phyloP scores from a whole-genome alignment of 53 echinoderm and acorn worm genomes.

The Pentamera pediparva region DNA sequence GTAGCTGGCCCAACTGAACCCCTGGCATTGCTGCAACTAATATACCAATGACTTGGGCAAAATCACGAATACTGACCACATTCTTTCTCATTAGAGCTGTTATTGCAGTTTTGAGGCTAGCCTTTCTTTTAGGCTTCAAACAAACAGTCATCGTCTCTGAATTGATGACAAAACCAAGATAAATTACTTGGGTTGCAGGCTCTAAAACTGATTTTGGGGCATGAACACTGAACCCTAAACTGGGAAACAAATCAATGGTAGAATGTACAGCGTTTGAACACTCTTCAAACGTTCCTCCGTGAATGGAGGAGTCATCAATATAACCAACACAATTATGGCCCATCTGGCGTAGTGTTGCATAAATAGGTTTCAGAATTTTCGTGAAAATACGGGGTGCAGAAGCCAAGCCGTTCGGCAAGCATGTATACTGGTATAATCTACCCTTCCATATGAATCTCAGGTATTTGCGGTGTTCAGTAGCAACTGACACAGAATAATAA shows the following conservation, averaged over 20 bases:
- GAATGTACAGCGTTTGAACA: background rate
- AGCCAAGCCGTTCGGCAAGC: too few species aligned
- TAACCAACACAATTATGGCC: conserved; percentile 45
- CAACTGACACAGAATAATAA: too few species aligned
- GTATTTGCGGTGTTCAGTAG: too few species aligned
- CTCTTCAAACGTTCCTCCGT: conserved; percentile 18
- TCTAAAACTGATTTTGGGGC: conserved; percentile 20
- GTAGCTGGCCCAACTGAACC: background rate
- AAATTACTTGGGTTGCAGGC: conserved; percentile 19
- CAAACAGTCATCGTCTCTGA: conserved; percentile 30
- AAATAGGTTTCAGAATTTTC: conserved; percentile 41
- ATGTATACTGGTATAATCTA: too few species aligned
- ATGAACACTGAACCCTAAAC: conserved; percentile 27
- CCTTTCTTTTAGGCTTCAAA: background rate
- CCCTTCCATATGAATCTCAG: too few species aligned
- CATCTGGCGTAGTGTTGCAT: conserved; percentile 10
- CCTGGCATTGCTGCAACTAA: background rate
- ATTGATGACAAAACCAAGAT: conserved; percentile 25
- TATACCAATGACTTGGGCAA: background rate
- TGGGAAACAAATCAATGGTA: background rate
- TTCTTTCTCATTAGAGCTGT: background rate
- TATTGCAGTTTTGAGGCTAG: background rate
- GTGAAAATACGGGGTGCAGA: too few species aligned
- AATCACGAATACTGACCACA: background rate
- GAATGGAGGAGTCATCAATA: conserved; percentile 9